Percentiles rank a stretch among this genome's conserved stretches.
These are phyloP conservation scores for Chloroceryle inda DNA, from an alignment of 2,797 vertebrate species.

Conservation along the genomic window DNA sequence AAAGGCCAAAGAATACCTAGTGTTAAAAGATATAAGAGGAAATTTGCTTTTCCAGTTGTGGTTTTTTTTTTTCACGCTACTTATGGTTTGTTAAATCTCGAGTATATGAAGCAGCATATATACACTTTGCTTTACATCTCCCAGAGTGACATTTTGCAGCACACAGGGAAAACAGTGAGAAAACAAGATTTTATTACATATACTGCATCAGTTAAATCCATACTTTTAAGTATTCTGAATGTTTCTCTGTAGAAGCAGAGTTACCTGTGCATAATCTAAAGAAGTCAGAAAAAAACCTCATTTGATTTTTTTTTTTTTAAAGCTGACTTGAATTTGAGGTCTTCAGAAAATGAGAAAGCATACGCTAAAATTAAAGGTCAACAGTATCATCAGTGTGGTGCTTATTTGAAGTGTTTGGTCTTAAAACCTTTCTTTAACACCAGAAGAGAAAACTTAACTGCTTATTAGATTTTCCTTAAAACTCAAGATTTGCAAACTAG, in stretches of 20 bases:
- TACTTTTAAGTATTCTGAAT: neutral
- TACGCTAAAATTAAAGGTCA: neutral
- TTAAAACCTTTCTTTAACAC: neutral
- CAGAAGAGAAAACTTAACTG: neutral
- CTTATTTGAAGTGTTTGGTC: neutral
- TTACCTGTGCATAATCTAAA: neutral
- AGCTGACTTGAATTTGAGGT: neutral
- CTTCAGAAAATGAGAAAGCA: neutral
- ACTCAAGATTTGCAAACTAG: neutral
- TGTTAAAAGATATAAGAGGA: neutral
- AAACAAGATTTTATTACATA: too few relatives aligned
- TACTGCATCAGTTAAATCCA: neutral
- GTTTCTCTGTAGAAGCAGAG: neutral
- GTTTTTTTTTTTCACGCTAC: neutral
- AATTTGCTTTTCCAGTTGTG: neutral
- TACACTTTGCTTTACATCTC: neutral
- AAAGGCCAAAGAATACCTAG: neutral
- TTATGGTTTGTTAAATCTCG: neutral
- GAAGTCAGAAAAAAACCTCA: neutral
- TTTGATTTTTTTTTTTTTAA: neutral
- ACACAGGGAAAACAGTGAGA: neutral
- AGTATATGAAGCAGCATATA: neutral
- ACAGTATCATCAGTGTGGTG: neutral
- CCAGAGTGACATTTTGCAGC: neutral
- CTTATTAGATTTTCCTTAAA: neutral